Percentiles rank a stretch among this genome's conserved stretches.
Evolutionary conservation across 2,888 invertebrate genomes (phyloP).

Genomic region (Metalampra italica): DNA sequence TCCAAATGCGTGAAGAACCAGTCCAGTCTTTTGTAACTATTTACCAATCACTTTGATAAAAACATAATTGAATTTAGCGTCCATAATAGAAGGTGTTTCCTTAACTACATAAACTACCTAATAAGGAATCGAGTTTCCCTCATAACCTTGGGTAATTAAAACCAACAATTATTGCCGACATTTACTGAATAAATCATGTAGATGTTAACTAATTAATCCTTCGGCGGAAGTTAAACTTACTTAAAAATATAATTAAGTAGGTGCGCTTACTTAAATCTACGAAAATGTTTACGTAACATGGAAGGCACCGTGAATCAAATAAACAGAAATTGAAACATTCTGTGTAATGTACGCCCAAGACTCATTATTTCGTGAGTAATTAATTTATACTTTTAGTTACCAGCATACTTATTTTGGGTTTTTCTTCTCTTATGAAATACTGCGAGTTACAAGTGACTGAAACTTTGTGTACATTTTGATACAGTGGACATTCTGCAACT

Average conservation of each 20-base stretch:
- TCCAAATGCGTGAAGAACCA: too few relatives aligned
- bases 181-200: constrained; percentile 10
- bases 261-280: not conserved
- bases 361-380: too few relatives aligned
- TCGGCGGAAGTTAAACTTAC: constrained; percentile 28
- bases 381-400: too few relatives aligned
- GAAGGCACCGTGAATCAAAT: not conserved
- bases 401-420: too few relatives aligned
- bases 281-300: constrained; percentile 13
- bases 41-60: too few relatives aligned
- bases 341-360: not conserved
- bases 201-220: constrained; percentile 26
- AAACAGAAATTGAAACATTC: not conserved
- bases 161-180: constrained; percentile 2
- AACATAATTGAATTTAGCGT: too few relatives aligned
- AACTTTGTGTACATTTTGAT: too few relatives aligned
- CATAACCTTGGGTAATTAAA: not conserved
- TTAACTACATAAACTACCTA: too few relatives aligned
- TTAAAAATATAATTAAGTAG: constrained; percentile 26
- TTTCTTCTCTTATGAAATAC: too few relatives aligned
- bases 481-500: too few relatives aligned
- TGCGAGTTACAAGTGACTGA: too few relatives aligned
- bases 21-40: too few relatives aligned
- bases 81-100: not conserved
- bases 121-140: constrained; percentile 4